Evolutionary conservation across 2,797 vertebrate genomes (phyloP), one percentile per base, ranked within the genome.

Genomic region (Oceanodroma leucorhoa): DNA sequence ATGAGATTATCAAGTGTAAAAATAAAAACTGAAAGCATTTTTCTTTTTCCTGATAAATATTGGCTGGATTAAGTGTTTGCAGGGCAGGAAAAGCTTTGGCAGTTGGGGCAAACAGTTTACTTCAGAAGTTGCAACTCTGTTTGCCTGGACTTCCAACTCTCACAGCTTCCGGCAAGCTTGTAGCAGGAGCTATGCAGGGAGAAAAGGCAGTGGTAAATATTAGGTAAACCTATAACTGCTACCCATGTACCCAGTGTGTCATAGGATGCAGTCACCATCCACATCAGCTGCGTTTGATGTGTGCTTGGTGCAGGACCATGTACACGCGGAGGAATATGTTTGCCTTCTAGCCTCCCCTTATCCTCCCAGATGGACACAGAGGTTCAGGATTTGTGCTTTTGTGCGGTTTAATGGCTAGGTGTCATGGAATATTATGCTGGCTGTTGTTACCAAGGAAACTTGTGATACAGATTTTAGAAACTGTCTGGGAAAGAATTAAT

Each of bases 401-500:
- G 41, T 83, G 76, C 5, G 8, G 24, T 87, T 93, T 87, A 85
- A 83, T 71, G 71, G 45, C 66, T 80, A 65, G 69, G 84, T 93
- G 61, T 78, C 48, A 11, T 20, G 45, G 53, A 90, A 70, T 46
- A 20, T 34, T 48, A 32, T 27, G 24, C 87, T 73, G 71, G 65
- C 79, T 90, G 62, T 50, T 83, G 92, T 96, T 97, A 71, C 94
- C 89, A 95, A 91, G 94, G 96, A 93, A 93, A 96, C 82, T 69
- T 91, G 54, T 71, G 57, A 51, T 46, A 70, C 38, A 75, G 79
- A 58, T 90, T 91, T 87, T 65, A 72, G 89, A 75, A 86, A 78
- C 46, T 91, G 48, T 70, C 89, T 93, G 72, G 57, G 65, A 80
- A 93, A 82, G 76, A 87, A 90, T 75, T 93, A 96, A 94, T 91